Conservation (phyloP, 2,888 invertebrate genomes). For the Tanaodytes sp. region DNA sequence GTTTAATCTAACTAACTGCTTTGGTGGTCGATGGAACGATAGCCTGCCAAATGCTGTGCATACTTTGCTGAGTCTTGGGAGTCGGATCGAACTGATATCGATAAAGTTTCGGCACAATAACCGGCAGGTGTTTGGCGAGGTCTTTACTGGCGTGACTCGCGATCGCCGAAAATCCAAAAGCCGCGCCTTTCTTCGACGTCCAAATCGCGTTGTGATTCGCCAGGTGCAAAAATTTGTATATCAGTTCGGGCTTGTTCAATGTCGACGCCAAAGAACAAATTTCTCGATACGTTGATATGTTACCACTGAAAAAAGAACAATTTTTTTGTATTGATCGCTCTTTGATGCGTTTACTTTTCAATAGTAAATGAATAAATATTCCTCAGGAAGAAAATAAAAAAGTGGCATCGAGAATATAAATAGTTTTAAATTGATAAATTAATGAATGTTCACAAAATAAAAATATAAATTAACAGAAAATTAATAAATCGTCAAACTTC, state of each 20-base stretch:
- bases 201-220: constrained; percentile 95
- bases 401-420: too few relatives aligned
- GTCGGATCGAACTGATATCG: constrained; percentile 94
- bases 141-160: constrained; percentile 88
- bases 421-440: too few relatives aligned
- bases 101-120: constrained; percentile 90
- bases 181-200: constrained; percentile 96
- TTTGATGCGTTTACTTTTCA: too few relatives aligned
- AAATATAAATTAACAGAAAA: too few relatives aligned
- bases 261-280: constrained; percentile 94
- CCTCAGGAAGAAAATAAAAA: too few relatives aligned
- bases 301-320: constrained; percentile 84
- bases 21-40: constrained; percentile 86
- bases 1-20: constrained; percentile 22
- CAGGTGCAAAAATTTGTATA: constrained; percentile 96
- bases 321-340: too few relatives aligned
- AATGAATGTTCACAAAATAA: too few relatives aligned
- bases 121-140: constrained; percentile 85
- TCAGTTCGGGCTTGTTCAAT: constrained; percentile 93
- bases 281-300: constrained; percentile 94
- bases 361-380: too few relatives aligned
- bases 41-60: constrained; percentile 95
- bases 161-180: constrained; percentile 92
- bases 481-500: too few relatives aligned
- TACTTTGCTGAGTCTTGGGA: constrained; percentile 91